Evolutionary conservation across 2,113 vertebrate species (phyloP).

Genomic region (Carassius auratus): DNA sequence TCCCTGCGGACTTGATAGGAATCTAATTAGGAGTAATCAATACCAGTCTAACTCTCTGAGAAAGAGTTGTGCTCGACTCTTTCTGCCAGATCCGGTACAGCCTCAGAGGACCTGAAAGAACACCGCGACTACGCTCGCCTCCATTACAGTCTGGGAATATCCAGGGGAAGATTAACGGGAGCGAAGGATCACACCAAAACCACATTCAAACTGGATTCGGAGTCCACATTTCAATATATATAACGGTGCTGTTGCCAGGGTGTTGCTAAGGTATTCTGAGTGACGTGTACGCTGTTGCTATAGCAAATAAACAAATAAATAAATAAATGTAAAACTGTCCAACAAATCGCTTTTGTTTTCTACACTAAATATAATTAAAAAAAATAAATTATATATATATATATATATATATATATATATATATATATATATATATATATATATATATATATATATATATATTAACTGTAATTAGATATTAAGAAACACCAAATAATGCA

Average conservation of each 20-base stretch:
- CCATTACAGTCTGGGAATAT: not conserved
- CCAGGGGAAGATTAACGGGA: not conserved
- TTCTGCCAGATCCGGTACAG: conserved; percentile 9
- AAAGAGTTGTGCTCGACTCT: conserved; percentile 3
- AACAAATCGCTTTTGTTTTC: not conserved
- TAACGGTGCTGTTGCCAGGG: not conserved
- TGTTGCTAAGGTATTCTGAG: not conserved
- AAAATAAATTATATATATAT: not conserved
- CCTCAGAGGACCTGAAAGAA: conserved; percentile 31
- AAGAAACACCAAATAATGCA: not conserved
- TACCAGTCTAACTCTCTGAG: conserved; percentile 64
- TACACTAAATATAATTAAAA: not conserved
- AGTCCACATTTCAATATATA: not conserved
- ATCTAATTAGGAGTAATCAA: conserved; percentile 82
- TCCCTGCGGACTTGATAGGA: conserved; percentile 77
- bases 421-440: too few relatives aligned
- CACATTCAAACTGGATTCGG: not conserved
- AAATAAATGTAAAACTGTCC: too few relatives aligned
- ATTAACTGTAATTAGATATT: not conserved
- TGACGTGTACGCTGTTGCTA: not conserved
- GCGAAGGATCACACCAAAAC: not conserved
- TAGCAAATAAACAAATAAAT: too few relatives aligned
- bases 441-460: not conserved
- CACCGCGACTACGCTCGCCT: not conserved
- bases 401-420: too few relatives aligned